phyloP scores from a whole-genome alignment of 2,888 invertebrate genomes.

The Rhingia rostrata region DNA sequence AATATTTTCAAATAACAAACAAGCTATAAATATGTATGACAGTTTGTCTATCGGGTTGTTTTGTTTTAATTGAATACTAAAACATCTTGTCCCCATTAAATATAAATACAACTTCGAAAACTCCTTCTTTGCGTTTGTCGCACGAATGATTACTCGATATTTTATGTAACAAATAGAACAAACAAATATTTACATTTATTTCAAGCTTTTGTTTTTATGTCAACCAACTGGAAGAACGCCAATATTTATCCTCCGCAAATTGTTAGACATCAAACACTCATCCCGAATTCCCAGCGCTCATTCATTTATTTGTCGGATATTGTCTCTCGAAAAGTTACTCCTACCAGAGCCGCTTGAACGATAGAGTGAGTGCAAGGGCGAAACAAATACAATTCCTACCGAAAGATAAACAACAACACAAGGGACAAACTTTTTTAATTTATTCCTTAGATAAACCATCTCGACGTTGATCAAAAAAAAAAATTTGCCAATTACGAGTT shows the following conservation, averaged over 20 bases:
- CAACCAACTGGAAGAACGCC: conserved; percentile 65
- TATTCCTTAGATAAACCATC: conserved; percentile 67
- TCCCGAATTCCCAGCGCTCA: conserved; percentile 38
- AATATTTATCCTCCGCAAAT: conserved; percentile 68
- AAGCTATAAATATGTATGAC: too few relatives aligned
- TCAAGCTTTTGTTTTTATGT: conserved; percentile 53
- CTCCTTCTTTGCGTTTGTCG: conserved; percentile 36
- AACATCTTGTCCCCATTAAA: too few relatives aligned
- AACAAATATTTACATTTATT: conserved; percentile 64
- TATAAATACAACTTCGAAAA: too few relatives aligned
- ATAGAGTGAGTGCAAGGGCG: background rate
- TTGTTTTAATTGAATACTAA: too few relatives aligned
- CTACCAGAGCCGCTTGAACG: background rate
- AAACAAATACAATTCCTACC: conserved; percentile 33
- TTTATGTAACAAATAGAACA: conserved; percentile 32
- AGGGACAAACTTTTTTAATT: conserved; percentile 68
- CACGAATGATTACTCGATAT: conserved; percentile 60
- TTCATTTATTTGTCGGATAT: conserved; percentile 59
- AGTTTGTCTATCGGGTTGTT: background rate
- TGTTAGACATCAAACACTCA: conserved; percentile 68
- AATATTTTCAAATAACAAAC: too few relatives aligned
- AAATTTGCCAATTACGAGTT: conserved; percentile 60
- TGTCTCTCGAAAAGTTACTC: conserved; percentile 53
- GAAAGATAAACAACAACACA: conserved; percentile 65
- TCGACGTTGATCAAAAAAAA: conserved; percentile 52